Percentiles rank a stretch among this genome's conserved stretches.
phyloP scores from a whole-genome alignment of 2,797 vertebrate genomes.

The Tapirus indicus region DNA sequence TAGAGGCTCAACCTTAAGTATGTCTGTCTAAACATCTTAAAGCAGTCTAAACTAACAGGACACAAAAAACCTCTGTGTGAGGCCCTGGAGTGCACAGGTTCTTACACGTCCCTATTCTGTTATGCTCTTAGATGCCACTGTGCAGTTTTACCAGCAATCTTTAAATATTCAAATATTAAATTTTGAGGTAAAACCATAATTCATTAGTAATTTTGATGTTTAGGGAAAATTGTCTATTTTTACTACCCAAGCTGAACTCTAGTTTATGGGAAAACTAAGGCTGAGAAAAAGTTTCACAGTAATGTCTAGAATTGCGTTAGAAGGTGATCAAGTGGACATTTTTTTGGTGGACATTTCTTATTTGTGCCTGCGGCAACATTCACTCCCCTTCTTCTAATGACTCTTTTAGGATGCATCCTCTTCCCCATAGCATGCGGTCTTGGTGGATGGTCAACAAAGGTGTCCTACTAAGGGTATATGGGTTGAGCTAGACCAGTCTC shows the following conservation, averaged over 20 bases:
- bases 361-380: not conserved
- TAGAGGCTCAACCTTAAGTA: not conserved
- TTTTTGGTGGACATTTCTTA: not conserved
- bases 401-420: not conserved
- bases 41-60: not conserved
- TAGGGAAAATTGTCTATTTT: not conserved
- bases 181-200: not conserved
- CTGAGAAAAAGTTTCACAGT: not conserved
- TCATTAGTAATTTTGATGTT: not conserved
- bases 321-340: not conserved
- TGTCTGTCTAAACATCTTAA: not conserved
- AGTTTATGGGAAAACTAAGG: not conserved
- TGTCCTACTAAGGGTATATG: not conserved
- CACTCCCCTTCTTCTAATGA: not conserved
- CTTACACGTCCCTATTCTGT: not conserved
- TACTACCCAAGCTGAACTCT: not conserved
- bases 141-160: not conserved
- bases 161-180: not conserved
- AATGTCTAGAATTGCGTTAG: not conserved
- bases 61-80: not conserved
- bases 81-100: not conserved
- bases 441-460: not conserved
- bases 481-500: not conserved
- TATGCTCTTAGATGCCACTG: not conserved
- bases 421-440: not conserved